Conservation (phyloP, 2,797 vertebrate species). For the Micromesistius poutassou region DNA sequence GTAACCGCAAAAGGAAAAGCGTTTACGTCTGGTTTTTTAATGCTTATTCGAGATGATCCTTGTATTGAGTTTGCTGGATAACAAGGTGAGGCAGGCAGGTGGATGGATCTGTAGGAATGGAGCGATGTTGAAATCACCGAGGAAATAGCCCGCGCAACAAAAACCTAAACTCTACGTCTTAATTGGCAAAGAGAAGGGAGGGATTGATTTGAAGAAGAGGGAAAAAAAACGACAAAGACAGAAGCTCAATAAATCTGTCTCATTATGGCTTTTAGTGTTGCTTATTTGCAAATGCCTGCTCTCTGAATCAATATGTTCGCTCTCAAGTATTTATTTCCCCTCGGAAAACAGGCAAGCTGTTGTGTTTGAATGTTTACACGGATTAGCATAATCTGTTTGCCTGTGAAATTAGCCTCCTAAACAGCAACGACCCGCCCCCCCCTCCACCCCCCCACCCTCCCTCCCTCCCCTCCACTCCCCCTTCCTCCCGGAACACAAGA, state of each 20-base stretch:
- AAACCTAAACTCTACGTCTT: constrained; percentile 46
- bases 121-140: constrained; percentile 21
- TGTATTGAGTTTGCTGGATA: constrained; percentile 7
- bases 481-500: constrained; percentile 56
- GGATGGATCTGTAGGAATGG: neutral
- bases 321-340: constrained; percentile 77
- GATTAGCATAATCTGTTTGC: constrained; percentile 85
- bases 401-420: constrained; percentile 82
- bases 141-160: constrained; percentile 21
- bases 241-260: constrained; percentile 68
- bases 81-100: constrained; percentile 23
- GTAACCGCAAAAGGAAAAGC: too few species aligned
- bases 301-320: constrained; percentile 74
- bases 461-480: too few species aligned
- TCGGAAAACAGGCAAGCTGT: constrained; percentile 74
- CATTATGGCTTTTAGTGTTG: constrained; percentile 69
- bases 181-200: constrained; percentile 53
- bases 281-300: constrained; percentile 67
- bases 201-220: constrained; percentile 2
- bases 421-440: constrained; percentile 43
- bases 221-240: constrained; percentile 28
- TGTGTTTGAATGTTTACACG: constrained; percentile 81
- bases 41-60: constrained; percentile 27
- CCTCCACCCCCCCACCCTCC: too few species aligned
- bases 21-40: constrained; percentile 15